Evolutionary conservation across 2,888 invertebrate species (phyloP).

Genomic region (Artemia sinica): DNA sequence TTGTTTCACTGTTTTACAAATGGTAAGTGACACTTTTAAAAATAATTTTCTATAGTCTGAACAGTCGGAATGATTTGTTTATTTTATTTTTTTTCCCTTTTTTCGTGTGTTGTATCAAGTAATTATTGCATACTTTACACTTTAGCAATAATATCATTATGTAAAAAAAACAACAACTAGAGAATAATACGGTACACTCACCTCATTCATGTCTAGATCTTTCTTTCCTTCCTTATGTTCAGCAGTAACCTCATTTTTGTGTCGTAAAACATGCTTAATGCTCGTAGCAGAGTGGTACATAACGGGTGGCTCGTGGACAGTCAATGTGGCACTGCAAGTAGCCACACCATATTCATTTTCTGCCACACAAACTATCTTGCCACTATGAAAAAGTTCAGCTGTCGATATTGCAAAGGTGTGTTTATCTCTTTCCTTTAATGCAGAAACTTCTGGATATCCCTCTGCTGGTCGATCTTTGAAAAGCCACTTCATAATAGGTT

Average conservation of each 20-base stretch:
- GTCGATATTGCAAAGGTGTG: constrained; percentile 55
- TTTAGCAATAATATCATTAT: no score
- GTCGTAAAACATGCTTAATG: neutral
- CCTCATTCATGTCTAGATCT: neutral
- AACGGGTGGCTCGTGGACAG: constrained; percentile 31
- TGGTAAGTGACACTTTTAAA: no score
- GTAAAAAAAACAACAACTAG: no score
- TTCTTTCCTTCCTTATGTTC: neutral
- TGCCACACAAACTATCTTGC: constrained; percentile 54
- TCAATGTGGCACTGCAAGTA: constrained; percentile 47
- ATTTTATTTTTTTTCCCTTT: no score
- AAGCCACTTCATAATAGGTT: constrained; percentile 45
- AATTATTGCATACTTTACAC: no score
- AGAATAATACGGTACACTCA: neutral
- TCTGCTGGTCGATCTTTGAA: neutral
- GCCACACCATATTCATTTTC: constrained; percentile 56
- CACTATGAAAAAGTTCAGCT: constrained; percentile 44
- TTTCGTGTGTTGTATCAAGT: no score
- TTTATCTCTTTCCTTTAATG: constrained; percentile 48
- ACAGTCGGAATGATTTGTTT: no score
- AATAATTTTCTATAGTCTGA: no score
- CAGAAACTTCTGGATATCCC: constrained; percentile 39
- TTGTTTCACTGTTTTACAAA: no score
- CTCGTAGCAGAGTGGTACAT: neutral
- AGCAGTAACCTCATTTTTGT: neutral